Conservation (phyloP, 2,797 vertebrate genomes). For the Acanthurus lineatus region DNA sequence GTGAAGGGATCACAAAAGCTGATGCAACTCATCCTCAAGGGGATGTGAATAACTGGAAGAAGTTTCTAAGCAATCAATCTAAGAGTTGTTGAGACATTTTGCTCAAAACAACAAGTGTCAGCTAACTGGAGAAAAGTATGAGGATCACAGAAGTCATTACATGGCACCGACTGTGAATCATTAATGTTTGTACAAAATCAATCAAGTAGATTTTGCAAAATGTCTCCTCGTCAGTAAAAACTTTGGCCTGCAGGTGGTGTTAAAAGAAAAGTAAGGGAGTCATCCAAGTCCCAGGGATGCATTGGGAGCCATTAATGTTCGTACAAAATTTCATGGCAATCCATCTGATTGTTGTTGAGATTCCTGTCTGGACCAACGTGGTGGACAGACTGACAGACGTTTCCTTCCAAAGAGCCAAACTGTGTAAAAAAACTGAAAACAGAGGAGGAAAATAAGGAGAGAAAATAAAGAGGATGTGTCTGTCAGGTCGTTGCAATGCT, state of each 20-base stretch:
- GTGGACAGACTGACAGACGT: not conserved
- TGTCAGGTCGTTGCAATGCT: conserved; percentile 55
- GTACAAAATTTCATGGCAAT: not conserved
- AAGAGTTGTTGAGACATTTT: not conserved
- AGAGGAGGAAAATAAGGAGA: not conserved
- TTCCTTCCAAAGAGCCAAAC: not conserved
- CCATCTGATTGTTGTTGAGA: not conserved
- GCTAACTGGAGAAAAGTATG: conserved; percentile 6
- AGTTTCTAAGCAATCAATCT: not conserved
- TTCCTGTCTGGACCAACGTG: conserved; percentile 3
- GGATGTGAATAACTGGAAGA: not conserved
- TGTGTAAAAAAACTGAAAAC: conserved; percentile 5
- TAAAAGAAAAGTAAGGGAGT: conserved; percentile 1
- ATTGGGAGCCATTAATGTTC: conserved; percentile 4
- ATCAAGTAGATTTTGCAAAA: not conserved
- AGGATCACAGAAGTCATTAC: not conserved
- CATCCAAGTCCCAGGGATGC: conserved; percentile 2
- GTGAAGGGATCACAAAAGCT: not conserved
- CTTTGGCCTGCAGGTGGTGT: not conserved
- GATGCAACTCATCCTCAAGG: not conserved
- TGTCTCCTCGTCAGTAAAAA: not conserved
- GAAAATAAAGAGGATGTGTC: conserved; percentile 30
- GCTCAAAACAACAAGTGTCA: conserved; percentile 29
- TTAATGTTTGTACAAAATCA: not conserved
- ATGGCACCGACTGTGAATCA: not conserved